phyloP scores from a whole-genome alignment of 2,888 invertebrate species.

The Amorpha juglandis region DNA sequence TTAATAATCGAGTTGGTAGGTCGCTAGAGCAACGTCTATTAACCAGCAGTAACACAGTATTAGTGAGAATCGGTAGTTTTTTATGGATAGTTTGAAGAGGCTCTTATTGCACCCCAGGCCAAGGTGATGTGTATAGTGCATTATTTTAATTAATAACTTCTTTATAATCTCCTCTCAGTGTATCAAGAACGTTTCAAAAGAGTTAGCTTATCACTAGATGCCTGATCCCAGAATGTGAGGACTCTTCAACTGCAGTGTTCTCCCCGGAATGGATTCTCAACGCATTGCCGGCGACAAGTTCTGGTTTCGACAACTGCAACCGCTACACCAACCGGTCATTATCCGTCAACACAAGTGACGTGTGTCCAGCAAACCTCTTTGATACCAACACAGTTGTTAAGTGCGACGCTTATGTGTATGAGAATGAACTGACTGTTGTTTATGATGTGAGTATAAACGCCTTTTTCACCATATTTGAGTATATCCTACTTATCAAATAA shows the following conservation, averaged over 20 bases:
- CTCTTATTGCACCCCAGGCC: too few relatives aligned
- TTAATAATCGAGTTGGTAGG: too few relatives aligned
- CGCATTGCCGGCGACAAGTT: constrained; percentile 65
- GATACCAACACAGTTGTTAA: constrained; percentile 42
- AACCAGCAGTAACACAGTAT: too few relatives aligned
- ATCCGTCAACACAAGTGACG: constrained; percentile 26
- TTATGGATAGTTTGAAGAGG: too few relatives aligned
- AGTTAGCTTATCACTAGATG: constrained; percentile 31
- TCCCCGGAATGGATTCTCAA: constrained; percentile 71
- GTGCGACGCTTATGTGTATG: constrained; percentile 63
- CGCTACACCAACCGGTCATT: constrained; percentile 57
- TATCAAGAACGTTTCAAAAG: not conserved
- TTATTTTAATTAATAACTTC: not conserved
- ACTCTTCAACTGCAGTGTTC: constrained; percentile 46
- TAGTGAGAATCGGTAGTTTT: too few relatives aligned
- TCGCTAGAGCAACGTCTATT: too few relatives aligned
- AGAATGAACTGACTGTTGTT: constrained; percentile 64
- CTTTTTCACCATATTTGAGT: not conserved
- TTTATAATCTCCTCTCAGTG: not conserved
- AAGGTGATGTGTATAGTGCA: too few relatives aligned
- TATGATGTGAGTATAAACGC: constrained; percentile 62
- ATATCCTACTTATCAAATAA: not conserved
- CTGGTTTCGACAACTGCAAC: constrained; percentile 70
- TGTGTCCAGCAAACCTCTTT: constrained; percentile 63
- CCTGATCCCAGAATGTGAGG: constrained; percentile 57